Evolutionary conservation across 2,797 vertebrate genomes (phyloP).

Genomic region (Cyclura pinguis): DNA sequence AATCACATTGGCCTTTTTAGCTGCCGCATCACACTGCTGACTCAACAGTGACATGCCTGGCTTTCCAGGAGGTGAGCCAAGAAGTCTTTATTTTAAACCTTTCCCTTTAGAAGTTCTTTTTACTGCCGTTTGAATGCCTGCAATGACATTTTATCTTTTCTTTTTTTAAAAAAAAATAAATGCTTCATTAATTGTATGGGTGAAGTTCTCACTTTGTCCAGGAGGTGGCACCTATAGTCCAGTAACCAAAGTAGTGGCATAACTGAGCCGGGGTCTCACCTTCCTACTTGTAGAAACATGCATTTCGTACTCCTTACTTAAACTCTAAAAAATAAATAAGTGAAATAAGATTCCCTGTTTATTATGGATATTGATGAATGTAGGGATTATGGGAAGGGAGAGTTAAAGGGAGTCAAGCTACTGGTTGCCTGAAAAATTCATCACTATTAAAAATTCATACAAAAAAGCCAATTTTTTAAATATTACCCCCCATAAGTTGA

Average conservation of each 20-base stretch:
- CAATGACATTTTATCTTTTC: too few species aligned
- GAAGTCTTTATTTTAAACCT: neutral
- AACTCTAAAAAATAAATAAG: too few species aligned
- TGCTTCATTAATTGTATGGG: neutral
- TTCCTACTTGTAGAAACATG: neutral
- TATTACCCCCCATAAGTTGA: neutral
- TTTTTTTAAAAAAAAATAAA: too few species aligned
- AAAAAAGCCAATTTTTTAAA: neutral
- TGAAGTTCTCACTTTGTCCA: neutral
- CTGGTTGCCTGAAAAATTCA: neutral
- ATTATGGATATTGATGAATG: neutral
- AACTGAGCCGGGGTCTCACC: neutral
- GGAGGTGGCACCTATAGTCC: neutral
- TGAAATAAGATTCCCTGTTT: neutral
- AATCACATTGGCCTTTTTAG: too few species aligned
- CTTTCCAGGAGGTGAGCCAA: neutral
- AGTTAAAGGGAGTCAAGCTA: neutral
- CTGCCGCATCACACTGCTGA: too few species aligned
- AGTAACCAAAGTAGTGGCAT: neutral
- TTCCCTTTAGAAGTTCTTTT: neutral
- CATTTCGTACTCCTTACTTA: too few species aligned
- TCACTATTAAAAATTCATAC: neutral
- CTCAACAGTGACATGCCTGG: too few species aligned
- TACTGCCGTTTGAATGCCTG: neutral
- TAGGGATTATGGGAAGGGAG: neutral